Evolutionary conservation across 1,140 invertebrate genomes (phyloP), one percentile per base, ranked within the genome.

Genomic region (Helicoverpa armigera): DNA sequence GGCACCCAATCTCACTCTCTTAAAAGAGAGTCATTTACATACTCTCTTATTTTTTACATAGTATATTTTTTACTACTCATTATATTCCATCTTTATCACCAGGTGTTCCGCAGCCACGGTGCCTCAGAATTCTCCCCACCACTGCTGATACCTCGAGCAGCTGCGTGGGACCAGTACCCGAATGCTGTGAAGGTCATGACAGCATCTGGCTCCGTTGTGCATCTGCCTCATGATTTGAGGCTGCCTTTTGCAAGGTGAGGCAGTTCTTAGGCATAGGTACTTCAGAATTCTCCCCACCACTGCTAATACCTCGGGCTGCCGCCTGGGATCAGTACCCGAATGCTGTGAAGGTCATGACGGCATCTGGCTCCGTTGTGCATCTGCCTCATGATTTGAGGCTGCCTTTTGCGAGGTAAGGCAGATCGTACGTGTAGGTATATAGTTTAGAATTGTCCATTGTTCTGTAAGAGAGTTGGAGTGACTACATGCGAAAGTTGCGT

Each of bases 151-250:
- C 98, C 98, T 0, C 96, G 97, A 12, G 97, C 96, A 16, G 51
- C 87, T 48, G 69, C 89, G 61, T 89, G 96, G 96, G 91, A 96
- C 95, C 81, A 94, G 93, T 82, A 95, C 93, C 96, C 97, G 29
- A 96, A 96, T 12, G 96, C 96, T 76, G 97, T 98, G 0, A 96
- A 96, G 82, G 89, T 98, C 0, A 99, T 99, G 98, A 98, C 98
- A 5, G 96, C 97, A 69, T 97, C 96, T 48, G 98, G 98, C 0
- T 96, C 96, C 78, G 96, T 99, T 11, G 97, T 98, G 35, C 96
- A 96, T 35, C 90, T 99, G 69, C 98, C 98, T 0, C 97, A 97
- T 89, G 97, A 98, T 92, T 94, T 98, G 53, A 93, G 96, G 90
- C 95, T 95, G 65, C 95, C 95, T 0, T 95, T 95, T 84, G 94